Evolutionary conservation across 2,797 vertebrate genomes (phyloP).

Genomic region (Remorina albescens): DNA sequence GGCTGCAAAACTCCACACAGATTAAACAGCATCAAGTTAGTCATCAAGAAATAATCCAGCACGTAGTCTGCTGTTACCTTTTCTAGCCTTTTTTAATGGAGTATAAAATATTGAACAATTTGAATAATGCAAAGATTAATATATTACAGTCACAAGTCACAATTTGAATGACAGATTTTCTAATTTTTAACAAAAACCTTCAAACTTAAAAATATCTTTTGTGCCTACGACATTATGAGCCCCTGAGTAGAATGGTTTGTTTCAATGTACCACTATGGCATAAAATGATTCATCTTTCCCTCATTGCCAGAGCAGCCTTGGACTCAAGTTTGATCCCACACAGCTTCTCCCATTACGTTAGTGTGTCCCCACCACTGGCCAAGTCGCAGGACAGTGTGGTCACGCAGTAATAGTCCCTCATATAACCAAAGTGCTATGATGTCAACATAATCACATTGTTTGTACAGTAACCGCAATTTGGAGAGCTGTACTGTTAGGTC

Average conservation of each 20-base stretch:
- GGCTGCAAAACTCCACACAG: background rate
- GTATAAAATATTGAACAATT: background rate
- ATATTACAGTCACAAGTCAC: background rate
- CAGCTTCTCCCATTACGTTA: slow-evolving; percentile 77
- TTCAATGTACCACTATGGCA: slow-evolving; percentile 58
- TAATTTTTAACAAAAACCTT: slow-evolving; percentile 6
- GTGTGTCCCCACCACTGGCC: slow-evolving; percentile 64
- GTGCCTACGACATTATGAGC: background rate
- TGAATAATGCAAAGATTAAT: background rate
- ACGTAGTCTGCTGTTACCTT: background rate
- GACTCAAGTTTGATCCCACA: slow-evolving; percentile 65
- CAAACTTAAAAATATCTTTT: background rate
- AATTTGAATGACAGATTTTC: background rate
- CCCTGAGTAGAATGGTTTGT: slow-evolving; percentile 21
- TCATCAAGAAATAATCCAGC: background rate
- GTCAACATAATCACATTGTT: slow-evolving; percentile 82
- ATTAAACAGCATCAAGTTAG: too few relatives aligned
- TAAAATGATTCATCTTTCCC: slow-evolving; percentile 39
- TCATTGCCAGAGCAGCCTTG: slow-evolving; percentile 57
- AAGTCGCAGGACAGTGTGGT: slow-evolving; percentile 74
- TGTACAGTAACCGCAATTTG: slow-evolving; percentile 78
- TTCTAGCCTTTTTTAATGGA: background rate
- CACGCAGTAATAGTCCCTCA: slow-evolving; percentile 64
- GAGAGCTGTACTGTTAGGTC: slow-evolving; percentile 62
- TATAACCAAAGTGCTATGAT: slow-evolving; percentile 82